phyloP scores from a whole-genome alignment of 2,888 invertebrate genomes.

The Pemphredon lugubris region DNA sequence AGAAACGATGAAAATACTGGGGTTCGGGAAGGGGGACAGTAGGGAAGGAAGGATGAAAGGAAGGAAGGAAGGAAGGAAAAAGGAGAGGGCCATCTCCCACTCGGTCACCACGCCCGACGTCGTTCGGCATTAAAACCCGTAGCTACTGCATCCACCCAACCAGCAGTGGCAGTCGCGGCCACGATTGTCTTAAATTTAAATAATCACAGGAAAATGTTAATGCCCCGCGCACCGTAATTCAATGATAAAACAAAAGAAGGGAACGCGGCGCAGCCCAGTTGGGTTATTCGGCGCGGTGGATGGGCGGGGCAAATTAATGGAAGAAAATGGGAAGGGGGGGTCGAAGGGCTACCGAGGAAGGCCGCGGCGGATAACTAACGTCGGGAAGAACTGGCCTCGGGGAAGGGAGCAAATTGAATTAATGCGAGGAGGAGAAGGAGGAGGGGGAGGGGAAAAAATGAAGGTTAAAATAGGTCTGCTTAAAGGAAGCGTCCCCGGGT shows the following conservation, averaged over 20 bases:
- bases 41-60: background rate
- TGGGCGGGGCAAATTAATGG: slow-evolving; percentile 5
- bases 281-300: slow-evolving; percentile 23
- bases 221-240: slow-evolving; percentile 70
- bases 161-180: slow-evolving; percentile 54
- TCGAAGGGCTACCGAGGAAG: slow-evolving; percentile 17
- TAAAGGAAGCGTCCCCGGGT: slow-evolving; percentile 24
- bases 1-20: background rate
- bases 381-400: slow-evolving; percentile 58
- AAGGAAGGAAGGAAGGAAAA: slow-evolving; percentile 7
- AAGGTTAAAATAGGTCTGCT: slow-evolving; percentile 60
- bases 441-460: slow-evolving; percentile 55
- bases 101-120: slow-evolving; percentile 20
- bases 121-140: slow-evolving; percentile 53
- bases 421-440: slow-evolving; percentile 65
- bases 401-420: slow-evolving; percentile 73
- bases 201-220: slow-evolving; percentile 79
- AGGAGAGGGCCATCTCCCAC: background rate
- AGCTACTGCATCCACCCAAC: no score
- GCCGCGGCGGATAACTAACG: slow-evolving; percentile 44
- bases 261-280: slow-evolving; percentile 33
- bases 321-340: slow-evolving; percentile 6
- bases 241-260: slow-evolving; percentile 75
- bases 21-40: background rate
- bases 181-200: slow-evolving; percentile 78